Percentiles rank a stretch among this genome's conserved stretches.
Evolutionary conservation across 2,797 vertebrate species (phyloP).

Genomic region (Acanthurus tractus): DNA sequence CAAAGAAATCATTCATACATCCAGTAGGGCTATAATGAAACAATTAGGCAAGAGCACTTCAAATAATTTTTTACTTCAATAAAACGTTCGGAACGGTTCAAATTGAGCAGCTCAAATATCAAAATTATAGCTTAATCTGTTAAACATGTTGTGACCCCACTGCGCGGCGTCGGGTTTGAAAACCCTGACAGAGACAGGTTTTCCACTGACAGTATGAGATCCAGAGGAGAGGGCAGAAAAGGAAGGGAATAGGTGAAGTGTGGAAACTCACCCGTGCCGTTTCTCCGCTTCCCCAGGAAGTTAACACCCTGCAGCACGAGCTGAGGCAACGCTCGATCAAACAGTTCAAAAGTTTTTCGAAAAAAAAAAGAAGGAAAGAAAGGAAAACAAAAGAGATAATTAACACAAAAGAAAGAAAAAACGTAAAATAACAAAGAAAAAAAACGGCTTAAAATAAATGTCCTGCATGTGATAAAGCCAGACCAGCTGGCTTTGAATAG

Average conservation of each 20-base stretch:
- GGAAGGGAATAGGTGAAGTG: constrained; percentile 63
- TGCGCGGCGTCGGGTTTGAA: constrained; percentile 26
- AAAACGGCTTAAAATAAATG: constrained; percentile 75
- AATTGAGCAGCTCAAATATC: constrained; percentile 59
- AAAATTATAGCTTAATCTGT: constrained; percentile 64
- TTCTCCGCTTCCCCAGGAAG: constrained; percentile 95
- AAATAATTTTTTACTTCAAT: constrained; percentile 17
- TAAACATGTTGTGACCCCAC: constrained; percentile 60
- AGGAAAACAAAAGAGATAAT: constrained; percentile 29
- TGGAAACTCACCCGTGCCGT: constrained; percentile 94
- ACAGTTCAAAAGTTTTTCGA: constrained; percentile 83
- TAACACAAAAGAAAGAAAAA: constrained; percentile 30
- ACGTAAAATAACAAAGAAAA: constrained; percentile 10
- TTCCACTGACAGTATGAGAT: constrained; percentile 54
- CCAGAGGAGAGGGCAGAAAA: constrained; percentile 38
- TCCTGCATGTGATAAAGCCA: constrained; percentile 97
- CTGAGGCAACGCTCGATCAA: constrained; percentile 91
- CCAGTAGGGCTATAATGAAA: constrained; percentile 48
- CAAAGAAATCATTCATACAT: constrained; percentile 59
- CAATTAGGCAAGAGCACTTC: constrained; percentile 50
- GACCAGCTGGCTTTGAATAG: constrained; percentile 99
- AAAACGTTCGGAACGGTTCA: constrained; percentile 35
- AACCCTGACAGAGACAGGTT: constrained; percentile 51
- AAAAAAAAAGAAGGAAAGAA: constrained; percentile 38
- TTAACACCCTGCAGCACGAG: constrained; percentile 93